phyloP scores from a whole-genome alignment of 2,113 vertebrate species.

The Corythoichthys haematopterus region DNA sequence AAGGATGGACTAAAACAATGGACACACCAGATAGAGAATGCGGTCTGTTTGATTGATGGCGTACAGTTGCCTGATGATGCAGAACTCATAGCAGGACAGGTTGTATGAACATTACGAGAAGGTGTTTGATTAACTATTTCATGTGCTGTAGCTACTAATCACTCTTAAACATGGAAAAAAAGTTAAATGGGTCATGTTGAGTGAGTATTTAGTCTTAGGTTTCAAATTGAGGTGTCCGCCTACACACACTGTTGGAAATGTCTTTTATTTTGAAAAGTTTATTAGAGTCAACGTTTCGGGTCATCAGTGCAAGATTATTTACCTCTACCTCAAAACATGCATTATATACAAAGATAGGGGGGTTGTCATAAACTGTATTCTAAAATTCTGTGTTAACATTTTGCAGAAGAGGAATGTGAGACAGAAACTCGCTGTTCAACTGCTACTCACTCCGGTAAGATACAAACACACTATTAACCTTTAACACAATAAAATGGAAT shows the following conservation, averaged over 20 bases:
- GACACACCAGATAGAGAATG: constrained; percentile 80
- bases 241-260: not conserved
- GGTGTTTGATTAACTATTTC: not conserved
- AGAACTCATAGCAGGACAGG: constrained; percentile 82
- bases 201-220: too few species aligned
- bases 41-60: constrained; percentile 83
- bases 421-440: constrained; percentile 70
- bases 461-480: not conserved
- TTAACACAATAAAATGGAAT: not conserved
- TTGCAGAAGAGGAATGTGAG: constrained; percentile 76
- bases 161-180: too few species aligned
- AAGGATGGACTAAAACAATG: constrained; percentile 82
- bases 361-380: not conserved
- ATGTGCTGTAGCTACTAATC: not conserved
- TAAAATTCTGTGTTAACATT: constrained; percentile 6
- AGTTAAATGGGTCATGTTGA: too few species aligned
- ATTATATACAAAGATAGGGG: not conserved
- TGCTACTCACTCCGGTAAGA: constrained; percentile 81
- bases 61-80: constrained; percentile 74
- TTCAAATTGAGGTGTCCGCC: not conserved
- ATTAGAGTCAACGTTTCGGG: not conserved
- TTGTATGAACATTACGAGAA: constrained; percentile 26
- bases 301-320: not conserved
- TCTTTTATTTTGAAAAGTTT: too few species aligned
- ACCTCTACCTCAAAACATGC: not conserved